Evolutionary conservation across 1,140 invertebrate genomes (phyloP).

Genomic region (Camponotus floridanus): DNA sequence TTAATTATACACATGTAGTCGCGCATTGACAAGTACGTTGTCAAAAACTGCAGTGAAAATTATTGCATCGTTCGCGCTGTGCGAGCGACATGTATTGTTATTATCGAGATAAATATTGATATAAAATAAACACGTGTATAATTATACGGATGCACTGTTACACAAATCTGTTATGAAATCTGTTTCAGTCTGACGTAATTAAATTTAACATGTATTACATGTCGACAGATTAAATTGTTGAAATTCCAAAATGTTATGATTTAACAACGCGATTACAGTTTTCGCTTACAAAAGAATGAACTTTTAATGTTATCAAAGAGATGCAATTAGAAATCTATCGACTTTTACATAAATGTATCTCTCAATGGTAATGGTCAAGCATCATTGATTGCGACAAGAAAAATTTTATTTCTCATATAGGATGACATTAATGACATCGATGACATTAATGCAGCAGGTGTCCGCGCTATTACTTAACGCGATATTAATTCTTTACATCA

Average conservation of each 20-base stretch:
- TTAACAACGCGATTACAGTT: background rate
- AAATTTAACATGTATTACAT: background rate
- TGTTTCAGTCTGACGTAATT: background rate
- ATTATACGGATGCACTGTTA: background rate
- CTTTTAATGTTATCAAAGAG: background rate
- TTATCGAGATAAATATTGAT: background rate
- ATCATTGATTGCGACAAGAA: background rate
- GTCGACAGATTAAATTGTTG: background rate
- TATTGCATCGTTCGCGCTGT: background rate
- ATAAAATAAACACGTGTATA: constrained; percentile 2
- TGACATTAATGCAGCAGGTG: constrained; percentile 18
- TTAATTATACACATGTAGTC: constrained; percentile 42
- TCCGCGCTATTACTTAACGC: background rate
- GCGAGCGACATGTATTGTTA: background rate
- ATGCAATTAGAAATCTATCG: background rate
- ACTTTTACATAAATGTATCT: background rate
- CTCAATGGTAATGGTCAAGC: background rate
- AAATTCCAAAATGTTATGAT: background rate
- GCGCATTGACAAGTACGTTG: constrained; percentile 5
- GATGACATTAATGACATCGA: background rate
- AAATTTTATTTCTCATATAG: background rate
- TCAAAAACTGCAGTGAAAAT: constrained; percentile 44
- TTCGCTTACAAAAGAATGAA: background rate
- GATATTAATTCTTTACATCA: constrained; percentile 24
- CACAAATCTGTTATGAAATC: constrained; percentile 1